phyloP scores from a whole-genome alignment of 2,113 vertebrate genomes.

The Helogale parvula region DNA sequence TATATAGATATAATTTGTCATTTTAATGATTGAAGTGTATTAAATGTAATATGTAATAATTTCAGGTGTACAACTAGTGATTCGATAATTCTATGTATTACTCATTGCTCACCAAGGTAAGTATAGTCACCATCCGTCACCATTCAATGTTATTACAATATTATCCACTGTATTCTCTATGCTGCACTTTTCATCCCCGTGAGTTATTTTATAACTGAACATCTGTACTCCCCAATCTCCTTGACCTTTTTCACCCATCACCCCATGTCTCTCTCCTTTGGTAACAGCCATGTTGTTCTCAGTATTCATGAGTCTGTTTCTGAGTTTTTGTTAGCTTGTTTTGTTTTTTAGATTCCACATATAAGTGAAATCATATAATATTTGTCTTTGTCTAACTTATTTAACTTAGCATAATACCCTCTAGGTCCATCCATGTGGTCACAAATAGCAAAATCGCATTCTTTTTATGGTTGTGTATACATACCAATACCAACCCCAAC shows the following conservation, averaged over 20 bases:
- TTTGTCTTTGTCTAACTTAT: background rate
- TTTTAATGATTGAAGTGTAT: background rate
- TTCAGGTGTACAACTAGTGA: background rate
- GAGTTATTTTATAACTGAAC: background rate
- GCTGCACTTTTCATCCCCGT: background rate
- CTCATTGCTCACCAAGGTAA: background rate
- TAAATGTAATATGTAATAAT: background rate
- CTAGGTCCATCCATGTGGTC: background rate
- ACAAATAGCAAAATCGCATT: background rate
- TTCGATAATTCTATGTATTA: background rate
- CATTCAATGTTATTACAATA: background rate
- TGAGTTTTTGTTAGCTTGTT: background rate
- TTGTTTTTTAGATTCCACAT: background rate
- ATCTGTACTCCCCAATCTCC: background rate
- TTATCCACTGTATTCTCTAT: background rate
- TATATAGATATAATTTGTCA: background rate
- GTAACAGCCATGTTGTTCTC: background rate
- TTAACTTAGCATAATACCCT: background rate
- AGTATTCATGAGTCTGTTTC: background rate
- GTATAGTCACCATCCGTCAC: background rate
- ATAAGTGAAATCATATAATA: background rate
- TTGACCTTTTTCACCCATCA: background rate
- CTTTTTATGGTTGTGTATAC: background rate
- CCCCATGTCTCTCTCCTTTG: background rate
- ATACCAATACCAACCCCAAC: background rate